Base-by-base conservation (phyloP, 1,140 invertebrate species). In the Nomia melanderi region DNA sequence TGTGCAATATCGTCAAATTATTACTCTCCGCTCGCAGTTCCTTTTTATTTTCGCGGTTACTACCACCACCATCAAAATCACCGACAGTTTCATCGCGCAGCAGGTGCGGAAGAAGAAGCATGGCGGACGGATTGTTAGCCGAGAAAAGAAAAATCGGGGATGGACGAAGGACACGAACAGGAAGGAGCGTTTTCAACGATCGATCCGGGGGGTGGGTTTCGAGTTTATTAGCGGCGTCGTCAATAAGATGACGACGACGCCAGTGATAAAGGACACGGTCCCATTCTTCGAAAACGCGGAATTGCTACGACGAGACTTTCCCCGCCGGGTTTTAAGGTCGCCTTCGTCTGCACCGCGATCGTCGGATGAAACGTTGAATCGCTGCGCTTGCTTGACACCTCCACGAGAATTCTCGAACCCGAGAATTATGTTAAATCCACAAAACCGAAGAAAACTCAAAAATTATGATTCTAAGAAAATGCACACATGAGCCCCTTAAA, bases 151-250 rank as follows among this genome's bases (percentile, higher is more conserved):
- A 41, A 41, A 41, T 41, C 39, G 39, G 39, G 12, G 39, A 12
- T 4, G 39, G 39, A 17, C 39, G 39, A 14, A 41, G 39, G 39
- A 41, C 39, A 41, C 39, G 11, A 41, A 41, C 12, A 41, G 39
- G 39, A 41, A 41, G 63, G 67, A 41, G 29, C 27, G 69, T 66
- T 70, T 65, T 50, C 23, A 41, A 20, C 59, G 73, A 79, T 79
- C 77, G 77, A 76, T 76, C 63, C 54, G 59, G 44, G 5, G 44
- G 44, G 17, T 20, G 20, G 72, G 78, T 79, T 79, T 79, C 78
- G 73, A 77, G 65, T 79, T 79, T 79, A 79, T 79, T 75, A 79
- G 47, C 77, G 27, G 69, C 59, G 64, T 33, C 56, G 64, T 23
- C 60, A 50, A 69, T 65, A 71, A 77, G 73, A 70, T 76, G 64